Percentiles rank a stretch among this genome's conserved stretches.
These are phyloP conservation scores for Burhinus bistriatus DNA, from an alignment of 2,113 vertebrate genomes.

Conservation along the genomic window DNA sequence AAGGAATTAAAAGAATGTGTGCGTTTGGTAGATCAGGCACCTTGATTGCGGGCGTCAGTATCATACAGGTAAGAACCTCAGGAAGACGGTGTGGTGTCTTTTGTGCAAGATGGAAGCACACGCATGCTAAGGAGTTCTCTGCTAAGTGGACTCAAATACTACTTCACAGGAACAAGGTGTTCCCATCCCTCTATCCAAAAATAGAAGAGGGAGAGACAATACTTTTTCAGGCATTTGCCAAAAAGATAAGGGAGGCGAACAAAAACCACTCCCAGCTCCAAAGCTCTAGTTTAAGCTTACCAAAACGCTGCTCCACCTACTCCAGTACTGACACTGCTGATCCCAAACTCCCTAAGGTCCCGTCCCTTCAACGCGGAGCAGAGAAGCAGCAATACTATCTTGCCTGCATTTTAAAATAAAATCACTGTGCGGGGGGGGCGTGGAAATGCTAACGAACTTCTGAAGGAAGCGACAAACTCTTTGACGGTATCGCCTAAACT, in stretches of 20 bases:
- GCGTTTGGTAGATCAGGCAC: background rate
- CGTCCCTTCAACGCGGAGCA: rapidly evolving
- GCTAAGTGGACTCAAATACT: background rate
- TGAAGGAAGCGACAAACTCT: background rate
- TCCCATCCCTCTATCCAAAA: conserved; percentile 18
- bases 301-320: background rate
- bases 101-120: background rate
- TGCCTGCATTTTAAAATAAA: background rate
- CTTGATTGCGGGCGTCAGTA: background rate
- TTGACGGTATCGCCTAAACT: background rate
- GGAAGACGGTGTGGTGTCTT: background rate
- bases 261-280: background rate
- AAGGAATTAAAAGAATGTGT: background rate
- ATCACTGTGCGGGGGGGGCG: background rate
- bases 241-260: background rate
- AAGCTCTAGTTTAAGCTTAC: background rate
- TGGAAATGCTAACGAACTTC: background rate
- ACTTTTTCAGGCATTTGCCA: background rate
- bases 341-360: rapidly evolving
- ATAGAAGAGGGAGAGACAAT: conserved; percentile 8
- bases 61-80: background rate
- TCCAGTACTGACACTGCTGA: background rate
- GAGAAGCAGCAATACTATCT: background rate
- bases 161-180: background rate
- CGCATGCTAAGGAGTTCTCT: rapidly evolving